Base-by-base conservation (phyloP, 2,888 invertebrate genomes). In the Drosophila meridiana region DNA sequence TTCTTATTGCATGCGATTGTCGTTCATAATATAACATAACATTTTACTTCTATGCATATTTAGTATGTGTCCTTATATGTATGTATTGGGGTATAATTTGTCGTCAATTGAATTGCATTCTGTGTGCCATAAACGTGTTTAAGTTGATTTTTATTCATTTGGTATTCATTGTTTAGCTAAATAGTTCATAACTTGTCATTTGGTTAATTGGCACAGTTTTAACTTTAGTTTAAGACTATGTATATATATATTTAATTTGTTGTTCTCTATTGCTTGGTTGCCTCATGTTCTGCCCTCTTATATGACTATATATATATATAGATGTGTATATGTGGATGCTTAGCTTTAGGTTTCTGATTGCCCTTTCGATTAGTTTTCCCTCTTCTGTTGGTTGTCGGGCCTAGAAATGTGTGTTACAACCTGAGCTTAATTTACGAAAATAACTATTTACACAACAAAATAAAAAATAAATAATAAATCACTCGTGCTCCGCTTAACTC, bases 181-280 rank as follows among this genome's bases (percentile, higher is more conserved):
- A 20, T 65, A 55, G 64, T 70, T 52, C 50, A 59, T 59, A 30
- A 56, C 68, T 74, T 80, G 47, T 77, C 64, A 75, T 78, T 75
- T 68, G 72, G 66, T 75, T 86, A 86, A 88, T 85, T 85, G 84
- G 84, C 84, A 85, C 84, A 80, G 82, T 86, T 83, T 64, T 72
- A 69, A 55, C 63, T 57, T 61, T 64, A 50, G n/a, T 63, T 45
- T n/a, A 56, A 20, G 28, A 32, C 47, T 69, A 45, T 20, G 20
- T 20, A 20, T 20, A 20, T 20, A 20, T 40, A 53, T 38, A 28
- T 55, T 52, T 53, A 53, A 32, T 40, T 67, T 45, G 32, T 43
- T 69, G 28, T 57, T 62, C 47, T 47, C 50, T 34, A 47, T 77
- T 76, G 76, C 53, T 67, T 53, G 47, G 48, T 32, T 60, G 42